phyloP scores from a whole-genome alignment of 2,797 vertebrate genomes.

The Alfaro cultratus region DNA sequence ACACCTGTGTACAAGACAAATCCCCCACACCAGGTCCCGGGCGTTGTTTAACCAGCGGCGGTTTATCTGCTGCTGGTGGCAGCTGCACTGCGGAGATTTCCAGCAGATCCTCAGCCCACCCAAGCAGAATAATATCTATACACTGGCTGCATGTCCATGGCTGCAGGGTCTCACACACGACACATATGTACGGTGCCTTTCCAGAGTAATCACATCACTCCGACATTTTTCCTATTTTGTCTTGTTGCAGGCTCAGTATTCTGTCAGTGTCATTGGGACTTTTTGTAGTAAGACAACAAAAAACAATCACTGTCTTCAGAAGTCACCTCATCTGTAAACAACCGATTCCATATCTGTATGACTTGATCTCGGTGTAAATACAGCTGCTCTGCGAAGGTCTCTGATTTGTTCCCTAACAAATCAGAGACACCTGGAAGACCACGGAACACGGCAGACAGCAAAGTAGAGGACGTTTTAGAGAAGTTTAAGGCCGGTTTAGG shows the following conservation, averaged over 20 bases:
- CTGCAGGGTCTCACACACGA: conserved; percentile 22
- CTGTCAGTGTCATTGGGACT: not conserved
- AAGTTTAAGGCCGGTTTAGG: not conserved
- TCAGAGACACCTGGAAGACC: not conserved
- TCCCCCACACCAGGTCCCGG: conserved; percentile 72
- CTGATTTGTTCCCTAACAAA: not conserved
- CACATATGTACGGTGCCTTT: not conserved
- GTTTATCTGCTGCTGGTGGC: conserved; percentile 72
- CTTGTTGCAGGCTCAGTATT: not conserved
- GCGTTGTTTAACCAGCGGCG: conserved; percentile 74
- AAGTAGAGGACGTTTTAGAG: not conserved
- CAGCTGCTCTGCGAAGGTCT: not conserved
- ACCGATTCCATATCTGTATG: not conserved
- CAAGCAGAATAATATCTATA: conserved; percentile 84
- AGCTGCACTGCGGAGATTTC: conserved; percentile 86
- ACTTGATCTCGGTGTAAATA: not conserved
- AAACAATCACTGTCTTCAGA: not conserved
- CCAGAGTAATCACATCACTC: not conserved
- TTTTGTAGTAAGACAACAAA: not conserved
- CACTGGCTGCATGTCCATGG: conserved; percentile 62
- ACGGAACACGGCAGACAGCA: not conserved
- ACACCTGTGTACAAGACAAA: conserved; percentile 84
- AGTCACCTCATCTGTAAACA: not conserved
- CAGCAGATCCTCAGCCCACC: conserved; percentile 81
- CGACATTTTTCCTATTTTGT: not conserved